phyloP scores from a whole-genome alignment of 2,113 vertebrate genomes.

The Gorsachius goisagi region DNA sequence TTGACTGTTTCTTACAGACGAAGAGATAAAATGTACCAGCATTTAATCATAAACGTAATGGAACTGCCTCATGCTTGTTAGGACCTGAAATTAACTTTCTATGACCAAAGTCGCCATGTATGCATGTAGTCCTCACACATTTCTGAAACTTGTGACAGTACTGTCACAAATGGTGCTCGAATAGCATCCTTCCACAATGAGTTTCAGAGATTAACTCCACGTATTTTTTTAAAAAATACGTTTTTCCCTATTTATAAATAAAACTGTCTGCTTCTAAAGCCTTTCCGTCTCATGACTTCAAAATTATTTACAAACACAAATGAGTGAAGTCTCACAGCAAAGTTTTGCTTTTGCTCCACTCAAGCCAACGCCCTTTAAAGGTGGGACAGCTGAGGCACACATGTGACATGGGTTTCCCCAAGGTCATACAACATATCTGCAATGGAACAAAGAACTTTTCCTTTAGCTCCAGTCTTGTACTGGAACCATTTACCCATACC shows the following conservation, averaged over 20 bases:
- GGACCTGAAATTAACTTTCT: neutral
- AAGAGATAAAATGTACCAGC: constrained; percentile 3
- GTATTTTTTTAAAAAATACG: neutral
- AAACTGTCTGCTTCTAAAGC: neutral
- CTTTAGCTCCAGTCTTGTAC: neutral
- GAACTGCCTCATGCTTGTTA: neutral
- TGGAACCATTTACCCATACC: neutral
- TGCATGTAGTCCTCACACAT: rapidly evolving
- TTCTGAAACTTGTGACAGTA: neutral
- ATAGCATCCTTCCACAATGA: neutral
- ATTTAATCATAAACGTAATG: neutral
- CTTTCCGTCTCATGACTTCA: neutral
- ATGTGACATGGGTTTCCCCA: neutral
- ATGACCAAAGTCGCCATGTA: neutral
- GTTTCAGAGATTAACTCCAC: neutral
- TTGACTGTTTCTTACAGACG: constrained; percentile 9
- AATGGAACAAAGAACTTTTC: neutral
- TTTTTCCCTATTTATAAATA: neutral
- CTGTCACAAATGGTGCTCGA: neutral
- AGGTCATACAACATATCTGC: neutral
- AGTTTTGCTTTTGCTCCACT: neutral
- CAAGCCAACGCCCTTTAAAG: neutral
- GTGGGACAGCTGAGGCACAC: neutral
- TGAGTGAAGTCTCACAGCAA: neutral
- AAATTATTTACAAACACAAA: neutral